Percentiles rank a stretch among this genome's conserved stretches.
These are phyloP conservation scores for Lepeophtheirus salmonis DNA, from an alignment of 1,140 invertebrate genomes.

Conservation along the genomic window DNA sequence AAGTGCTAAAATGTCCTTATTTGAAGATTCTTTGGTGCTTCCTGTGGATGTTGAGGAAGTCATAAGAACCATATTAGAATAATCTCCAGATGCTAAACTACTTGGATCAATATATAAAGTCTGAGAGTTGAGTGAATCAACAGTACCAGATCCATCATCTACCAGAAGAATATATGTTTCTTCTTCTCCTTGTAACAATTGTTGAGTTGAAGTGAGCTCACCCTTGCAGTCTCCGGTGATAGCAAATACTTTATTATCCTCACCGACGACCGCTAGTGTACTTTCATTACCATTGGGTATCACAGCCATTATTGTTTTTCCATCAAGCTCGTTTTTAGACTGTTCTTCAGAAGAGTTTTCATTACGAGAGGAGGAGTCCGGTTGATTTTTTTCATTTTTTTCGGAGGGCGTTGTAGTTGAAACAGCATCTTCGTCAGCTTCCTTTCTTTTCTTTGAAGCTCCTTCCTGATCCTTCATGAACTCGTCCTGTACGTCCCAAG, in stretches of 20 bases:
- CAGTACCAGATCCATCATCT: neutral
- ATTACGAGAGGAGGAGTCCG: too few species aligned
- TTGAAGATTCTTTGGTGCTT: neutral
- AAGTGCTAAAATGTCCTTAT: neutral
- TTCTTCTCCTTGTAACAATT: neutral
- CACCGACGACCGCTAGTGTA: too few species aligned
- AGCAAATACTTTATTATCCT: too few species aligned
- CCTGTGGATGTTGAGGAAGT: neutral
- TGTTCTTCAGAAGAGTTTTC: too few species aligned
- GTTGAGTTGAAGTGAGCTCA: neutral
- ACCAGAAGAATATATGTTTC: conserved; percentile 10
- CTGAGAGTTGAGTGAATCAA: conserved; percentile 12
- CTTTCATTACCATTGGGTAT: too few species aligned
- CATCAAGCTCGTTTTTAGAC: neutral
- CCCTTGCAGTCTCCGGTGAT: too few species aligned
- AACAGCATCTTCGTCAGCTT: too few species aligned
- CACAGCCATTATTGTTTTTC: too few species aligned
- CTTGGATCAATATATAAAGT: conserved; percentile 9
- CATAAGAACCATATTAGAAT: conserved; percentile 13
- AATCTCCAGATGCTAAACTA: neutral
- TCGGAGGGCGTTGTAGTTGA: too few species aligned
- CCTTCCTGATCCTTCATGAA: neutral
- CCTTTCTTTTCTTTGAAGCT: too few species aligned
- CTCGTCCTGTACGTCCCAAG: conserved; percentile 2
- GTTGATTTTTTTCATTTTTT: too few species aligned